phyloP scores from a whole-genome alignment of 1,140 invertebrate genomes.

The Pseudobourletiella spinata region DNA sequence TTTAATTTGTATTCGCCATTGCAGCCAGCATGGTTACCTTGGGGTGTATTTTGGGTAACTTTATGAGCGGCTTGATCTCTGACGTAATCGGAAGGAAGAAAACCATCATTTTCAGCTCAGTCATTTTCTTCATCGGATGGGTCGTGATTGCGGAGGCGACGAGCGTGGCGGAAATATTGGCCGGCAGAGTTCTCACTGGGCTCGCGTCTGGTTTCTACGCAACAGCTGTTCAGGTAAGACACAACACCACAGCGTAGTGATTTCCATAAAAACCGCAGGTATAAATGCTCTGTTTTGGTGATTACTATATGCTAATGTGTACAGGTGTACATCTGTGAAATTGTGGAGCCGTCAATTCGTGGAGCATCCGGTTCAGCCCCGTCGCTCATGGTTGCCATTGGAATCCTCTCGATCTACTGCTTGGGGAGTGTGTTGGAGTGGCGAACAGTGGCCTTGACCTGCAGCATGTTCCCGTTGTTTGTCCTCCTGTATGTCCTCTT shows the following conservation, averaged over 20 bases:
- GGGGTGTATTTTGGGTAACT: slow-evolving; percentile 30
- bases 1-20: background rate
- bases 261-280: background rate
- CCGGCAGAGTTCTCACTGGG: slow-evolving; percentile 31
- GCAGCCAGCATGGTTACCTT: slow-evolving; percentile 29
- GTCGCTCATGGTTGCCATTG: slow-evolving; percentile 44
- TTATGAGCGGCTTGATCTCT: slow-evolving; percentile 24
- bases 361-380: slow-evolving; percentile 44
- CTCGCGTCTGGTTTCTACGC: slow-evolving; percentile 32
- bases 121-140: slow-evolving; percentile 31
- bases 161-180: slow-evolving; percentile 20
- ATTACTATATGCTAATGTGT: background rate
- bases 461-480: slow-evolving; percentile 51
- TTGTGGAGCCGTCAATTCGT: slow-evolving; percentile 43
- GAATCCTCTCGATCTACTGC: slow-evolving; percentile 39
- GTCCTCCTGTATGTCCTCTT: slow-evolving; percentile 46
- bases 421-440: slow-evolving; percentile 25
- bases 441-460: slow-evolving; percentile 49
- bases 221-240: slow-evolving; percentile 27
- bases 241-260: background rate
- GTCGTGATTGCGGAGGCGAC: slow-evolving; percentile 27
- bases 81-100: slow-evolving; percentile 31
- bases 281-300: background rate
- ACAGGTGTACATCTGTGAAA: slow-evolving; percentile 46
- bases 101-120: slow-evolving; percentile 28